phyloP scores from a whole-genome alignment of 2,797 vertebrate genomes.

The Tolypeutes matacus region DNA sequence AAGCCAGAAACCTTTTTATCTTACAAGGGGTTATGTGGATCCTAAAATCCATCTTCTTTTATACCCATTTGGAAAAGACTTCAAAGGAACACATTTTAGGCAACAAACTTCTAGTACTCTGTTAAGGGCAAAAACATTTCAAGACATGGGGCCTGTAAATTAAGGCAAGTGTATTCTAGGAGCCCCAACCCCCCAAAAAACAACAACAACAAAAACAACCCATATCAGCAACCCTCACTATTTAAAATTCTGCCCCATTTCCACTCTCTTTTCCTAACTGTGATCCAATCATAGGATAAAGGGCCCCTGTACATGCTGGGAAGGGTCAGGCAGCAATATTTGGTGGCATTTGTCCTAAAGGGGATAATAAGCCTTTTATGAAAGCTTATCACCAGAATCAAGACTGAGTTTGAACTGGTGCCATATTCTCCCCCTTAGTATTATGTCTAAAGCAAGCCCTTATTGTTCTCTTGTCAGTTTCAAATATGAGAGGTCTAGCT shows the following conservation, averaged over 20 bases:
- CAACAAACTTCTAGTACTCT: conserved; percentile 71
- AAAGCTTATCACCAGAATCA: conserved; percentile 77
- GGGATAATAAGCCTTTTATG: conserved; percentile 87
- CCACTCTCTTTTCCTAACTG: conserved; percentile 53
- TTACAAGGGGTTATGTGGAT: conserved; percentile 74
- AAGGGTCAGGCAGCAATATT: conserved; percentile 76
- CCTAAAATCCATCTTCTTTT: conserved; percentile 81
- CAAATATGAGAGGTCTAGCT: conserved; percentile 66
- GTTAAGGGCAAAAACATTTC: conserved; percentile 79
- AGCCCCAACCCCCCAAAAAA: conserved; percentile 46
- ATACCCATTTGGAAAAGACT: conserved; percentile 79
- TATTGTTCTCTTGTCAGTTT: conserved; percentile 74
- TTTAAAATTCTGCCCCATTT: conserved; percentile 58
- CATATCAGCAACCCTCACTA: conserved; percentile 56
- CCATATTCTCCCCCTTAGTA: conserved; percentile 55
- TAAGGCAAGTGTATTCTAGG: conserved; percentile 80
- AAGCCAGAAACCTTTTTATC: conserved; percentile 69
- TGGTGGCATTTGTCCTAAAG: conserved; percentile 83
- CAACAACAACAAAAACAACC: neutral
- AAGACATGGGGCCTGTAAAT: conserved; percentile 79
- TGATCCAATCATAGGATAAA: conserved; percentile 76
- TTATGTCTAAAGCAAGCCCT: conserved; percentile 76
- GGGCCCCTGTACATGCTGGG: conserved; percentile 72
- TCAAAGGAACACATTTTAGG: conserved; percentile 79
- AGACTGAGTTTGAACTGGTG: conserved; percentile 77